Conservation (phyloP, 1,140 invertebrate genomes). For the Zeugodacus cucurbitae region DNA sequence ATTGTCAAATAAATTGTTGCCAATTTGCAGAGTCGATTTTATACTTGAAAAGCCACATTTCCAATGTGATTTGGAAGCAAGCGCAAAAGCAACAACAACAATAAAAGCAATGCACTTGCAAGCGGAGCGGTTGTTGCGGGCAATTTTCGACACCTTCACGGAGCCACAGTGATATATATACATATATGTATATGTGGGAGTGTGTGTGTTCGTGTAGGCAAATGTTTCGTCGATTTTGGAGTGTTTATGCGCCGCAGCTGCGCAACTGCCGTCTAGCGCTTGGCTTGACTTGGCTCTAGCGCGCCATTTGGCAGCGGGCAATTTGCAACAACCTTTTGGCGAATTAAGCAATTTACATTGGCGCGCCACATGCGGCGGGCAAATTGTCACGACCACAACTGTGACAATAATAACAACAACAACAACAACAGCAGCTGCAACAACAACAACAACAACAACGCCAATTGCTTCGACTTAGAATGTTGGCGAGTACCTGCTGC, state of each 20-base stretch:
- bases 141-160: neutral
- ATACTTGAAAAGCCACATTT: neutral
- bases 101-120: neutral
- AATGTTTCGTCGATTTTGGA: neutral
- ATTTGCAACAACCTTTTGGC: slow-evolving; percentile 3
- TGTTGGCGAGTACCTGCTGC: neutral
- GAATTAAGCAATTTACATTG: slow-evolving; percentile 16
- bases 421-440: neutral
- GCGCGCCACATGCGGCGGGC: neutral
- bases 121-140: neutral
- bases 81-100: neutral
- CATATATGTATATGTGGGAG: neutral
- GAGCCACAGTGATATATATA: neutral
- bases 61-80: neutral
- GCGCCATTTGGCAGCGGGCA: neutral
- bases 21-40: neutral
- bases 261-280: too few relatives aligned
- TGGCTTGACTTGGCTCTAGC: neutral
- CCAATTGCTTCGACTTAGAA: neutral
- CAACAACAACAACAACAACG: neutral
- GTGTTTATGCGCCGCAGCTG: neutral
- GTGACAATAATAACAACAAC: neutral
- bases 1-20: neutral
- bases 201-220: neutral
- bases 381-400: neutral